A percentile compares a stretch with the other conserved stretches of the same genome.
Evolutionary conservation across 1,140 invertebrate genomes (phyloP).

Genomic region (Tetramorium alpestre): DNA sequence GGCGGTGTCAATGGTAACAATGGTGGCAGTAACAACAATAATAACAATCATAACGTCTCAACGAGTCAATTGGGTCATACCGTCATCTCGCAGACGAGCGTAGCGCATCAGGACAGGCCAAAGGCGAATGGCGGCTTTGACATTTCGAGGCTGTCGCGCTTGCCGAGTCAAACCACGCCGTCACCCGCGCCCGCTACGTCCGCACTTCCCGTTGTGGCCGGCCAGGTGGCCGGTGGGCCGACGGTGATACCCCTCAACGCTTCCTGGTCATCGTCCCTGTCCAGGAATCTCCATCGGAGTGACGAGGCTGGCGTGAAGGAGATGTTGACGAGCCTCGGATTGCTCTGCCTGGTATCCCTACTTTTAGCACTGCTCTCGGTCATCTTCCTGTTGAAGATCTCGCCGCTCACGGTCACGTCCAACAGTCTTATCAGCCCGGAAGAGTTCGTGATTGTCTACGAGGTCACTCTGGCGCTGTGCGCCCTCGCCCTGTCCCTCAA

Average conservation of each 20-base stretch:
- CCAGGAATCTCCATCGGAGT: slow-evolving; percentile 85
- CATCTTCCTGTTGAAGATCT: slow-evolving; percentile 94
- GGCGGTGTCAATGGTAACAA: slow-evolving; percentile 69
- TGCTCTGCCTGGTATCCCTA: slow-evolving; percentile 94
- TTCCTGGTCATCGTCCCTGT: slow-evolving; percentile 85
- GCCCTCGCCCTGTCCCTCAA: slow-evolving; percentile 95
- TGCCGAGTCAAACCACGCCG: slow-evolving; percentile 82
- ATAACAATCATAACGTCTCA: slow-evolving; percentile 62
- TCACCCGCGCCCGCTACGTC: slow-evolving; percentile 78
- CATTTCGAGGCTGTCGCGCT: slow-evolving; percentile 84
- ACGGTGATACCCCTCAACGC: slow-evolving; percentile 83
- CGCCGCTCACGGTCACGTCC: slow-evolving; percentile 87
- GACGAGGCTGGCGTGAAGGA: slow-evolving; percentile 90
- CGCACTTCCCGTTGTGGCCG: slow-evolving; percentile 40
- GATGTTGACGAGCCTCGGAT: slow-evolving; percentile 93
- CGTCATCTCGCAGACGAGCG: slow-evolving; percentile 44
- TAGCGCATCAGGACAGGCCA: slow-evolving; percentile 78
- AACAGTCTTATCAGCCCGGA: slow-evolving; percentile 88
- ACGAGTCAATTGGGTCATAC: slow-evolving; percentile 56
- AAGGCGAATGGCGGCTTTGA: slow-evolving; percentile 86
- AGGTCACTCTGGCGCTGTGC: slow-evolving; percentile 95
- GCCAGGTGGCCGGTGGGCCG: slow-evolving; percentile 52
- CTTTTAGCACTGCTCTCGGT: slow-evolving; percentile 93
- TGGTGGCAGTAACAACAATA: slow-evolving; percentile 59
- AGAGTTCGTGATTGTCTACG: slow-evolving; percentile 95